phyloP scores from a whole-genome alignment of 2,113 vertebrate genomes.

The Mesitornis unicolor region DNA sequence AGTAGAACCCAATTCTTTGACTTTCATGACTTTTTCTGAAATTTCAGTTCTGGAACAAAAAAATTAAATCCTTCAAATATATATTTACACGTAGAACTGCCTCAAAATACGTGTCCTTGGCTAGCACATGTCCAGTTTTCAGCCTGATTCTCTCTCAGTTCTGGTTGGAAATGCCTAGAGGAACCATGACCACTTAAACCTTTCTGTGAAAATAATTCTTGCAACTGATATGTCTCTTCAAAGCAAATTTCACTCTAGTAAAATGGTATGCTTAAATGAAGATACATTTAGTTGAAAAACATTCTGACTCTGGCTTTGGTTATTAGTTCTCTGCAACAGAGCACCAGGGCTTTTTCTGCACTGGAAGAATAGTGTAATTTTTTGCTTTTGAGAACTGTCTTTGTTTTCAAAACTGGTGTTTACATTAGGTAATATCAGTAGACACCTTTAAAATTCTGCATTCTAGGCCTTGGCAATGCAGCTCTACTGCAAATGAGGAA shows the following conservation, averaged over 20 bases:
- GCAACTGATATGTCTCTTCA: background rate
- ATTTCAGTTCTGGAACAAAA: background rate
- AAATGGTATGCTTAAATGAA: background rate
- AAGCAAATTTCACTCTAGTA: background rate
- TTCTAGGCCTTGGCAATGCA: background rate
- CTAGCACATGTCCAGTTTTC: background rate
- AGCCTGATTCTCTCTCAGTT: background rate
- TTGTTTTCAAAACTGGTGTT: background rate
- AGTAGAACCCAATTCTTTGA: background rate
- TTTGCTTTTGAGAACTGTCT: background rate
- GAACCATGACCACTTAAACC: background rate
- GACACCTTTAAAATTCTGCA: background rate
- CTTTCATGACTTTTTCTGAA: background rate
- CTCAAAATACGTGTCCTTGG: background rate
- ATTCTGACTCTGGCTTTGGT: background rate
- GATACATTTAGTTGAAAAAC: background rate
- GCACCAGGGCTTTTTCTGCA: rapidly evolving
- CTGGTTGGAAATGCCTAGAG: background rate
- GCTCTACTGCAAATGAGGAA: background rate
- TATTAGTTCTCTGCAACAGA: background rate
- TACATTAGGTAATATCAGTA: background rate
- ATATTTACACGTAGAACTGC: background rate
- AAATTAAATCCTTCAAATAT: background rate
- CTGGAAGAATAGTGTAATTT: background rate
- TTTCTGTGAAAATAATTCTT: background rate